These are phyloP conservation scores for Ochotona curzoniae DNA, from an alignment of 2,113 vertebrate species.

Conservation along the genomic window DNA sequence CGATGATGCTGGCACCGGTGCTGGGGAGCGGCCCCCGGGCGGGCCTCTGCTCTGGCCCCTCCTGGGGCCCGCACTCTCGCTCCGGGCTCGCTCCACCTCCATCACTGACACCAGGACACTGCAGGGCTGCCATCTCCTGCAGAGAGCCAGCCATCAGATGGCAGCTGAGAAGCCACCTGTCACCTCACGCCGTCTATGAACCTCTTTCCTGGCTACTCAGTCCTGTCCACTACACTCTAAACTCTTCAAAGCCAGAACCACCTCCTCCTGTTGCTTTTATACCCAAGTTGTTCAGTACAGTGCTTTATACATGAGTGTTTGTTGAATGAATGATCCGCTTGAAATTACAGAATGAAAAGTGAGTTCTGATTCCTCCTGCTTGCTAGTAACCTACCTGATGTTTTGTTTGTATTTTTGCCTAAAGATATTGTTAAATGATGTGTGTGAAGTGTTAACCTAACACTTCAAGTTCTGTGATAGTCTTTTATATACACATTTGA, in stretches of 20 bases:
- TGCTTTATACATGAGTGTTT: background rate
- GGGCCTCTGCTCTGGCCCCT: conserved; percentile 65
- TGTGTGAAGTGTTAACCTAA: conserved; percentile 17
- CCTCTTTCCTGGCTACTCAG: conserved; percentile 88
- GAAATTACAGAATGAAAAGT: background rate
- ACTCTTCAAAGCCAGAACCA: background rate
- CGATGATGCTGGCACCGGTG: conserved; percentile 68
- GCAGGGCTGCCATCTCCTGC: conserved; percentile 90
- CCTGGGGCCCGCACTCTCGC: conserved; percentile 56
- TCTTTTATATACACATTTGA: background rate
- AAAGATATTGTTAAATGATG: background rate
- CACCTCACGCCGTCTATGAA: conserved; percentile 87
- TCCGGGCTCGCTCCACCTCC: conserved; percentile 86
- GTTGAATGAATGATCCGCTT: background rate
- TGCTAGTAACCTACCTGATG: background rate
- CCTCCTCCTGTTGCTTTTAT: background rate
- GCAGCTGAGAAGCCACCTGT: conserved; percentile 91
- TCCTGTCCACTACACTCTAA: background rate
- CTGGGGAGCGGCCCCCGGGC: conserved; percentile 63
- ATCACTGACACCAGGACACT: conserved; percentile 85
- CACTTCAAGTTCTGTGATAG: background rate
- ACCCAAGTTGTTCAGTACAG: background rate
- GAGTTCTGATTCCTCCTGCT: background rate
- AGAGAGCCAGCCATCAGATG: conserved; percentile 89
- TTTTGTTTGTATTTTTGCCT: background rate